Percentiles rank a stretch among this genome's conserved stretches.
These are phyloP conservation scores for Branchinecta lindahli DNA, from an alignment of 1,140 invertebrate species.

Conservation along the genomic window DNA sequence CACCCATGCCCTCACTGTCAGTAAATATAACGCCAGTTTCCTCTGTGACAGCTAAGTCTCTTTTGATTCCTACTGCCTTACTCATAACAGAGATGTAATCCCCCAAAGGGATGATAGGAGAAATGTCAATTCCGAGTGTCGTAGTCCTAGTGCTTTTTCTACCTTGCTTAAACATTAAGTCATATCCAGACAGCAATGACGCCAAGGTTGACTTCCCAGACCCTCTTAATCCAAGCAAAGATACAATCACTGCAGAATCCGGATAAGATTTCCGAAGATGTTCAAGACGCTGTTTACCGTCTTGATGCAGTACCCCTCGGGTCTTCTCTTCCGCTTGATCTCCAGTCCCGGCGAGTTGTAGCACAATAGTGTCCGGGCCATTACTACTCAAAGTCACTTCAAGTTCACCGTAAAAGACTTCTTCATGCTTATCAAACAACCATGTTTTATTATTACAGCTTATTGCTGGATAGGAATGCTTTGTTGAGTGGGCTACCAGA, in stretches of 20 bases:
- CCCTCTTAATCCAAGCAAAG: not conserved
- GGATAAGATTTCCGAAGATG: not conserved
- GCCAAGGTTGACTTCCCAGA: not conserved
- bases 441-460: no score
- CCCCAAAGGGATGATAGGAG: not conserved
- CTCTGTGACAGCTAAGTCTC: not conserved
- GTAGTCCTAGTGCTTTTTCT: not conserved
- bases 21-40: no score
- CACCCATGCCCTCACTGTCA: constrained; percentile 4
- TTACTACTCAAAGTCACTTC: no score
- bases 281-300: not conserved
- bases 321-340: not conserved
- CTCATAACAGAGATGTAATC: constrained; percentile 1
- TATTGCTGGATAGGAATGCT: no score
- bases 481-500: no score
- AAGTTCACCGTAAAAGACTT: no score
- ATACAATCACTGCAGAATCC: no score
- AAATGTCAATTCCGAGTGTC: constrained; percentile 5
- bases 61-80: not conserved
- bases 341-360: not conserved
- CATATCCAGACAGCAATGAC: not conserved
- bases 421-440: no score
- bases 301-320: not conserved
- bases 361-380: not conserved
- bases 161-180: not conserved